Evolutionary conservation across 2,797 vertebrate genomes (phyloP).

Genomic region (Trematomus bernacchii): DNA sequence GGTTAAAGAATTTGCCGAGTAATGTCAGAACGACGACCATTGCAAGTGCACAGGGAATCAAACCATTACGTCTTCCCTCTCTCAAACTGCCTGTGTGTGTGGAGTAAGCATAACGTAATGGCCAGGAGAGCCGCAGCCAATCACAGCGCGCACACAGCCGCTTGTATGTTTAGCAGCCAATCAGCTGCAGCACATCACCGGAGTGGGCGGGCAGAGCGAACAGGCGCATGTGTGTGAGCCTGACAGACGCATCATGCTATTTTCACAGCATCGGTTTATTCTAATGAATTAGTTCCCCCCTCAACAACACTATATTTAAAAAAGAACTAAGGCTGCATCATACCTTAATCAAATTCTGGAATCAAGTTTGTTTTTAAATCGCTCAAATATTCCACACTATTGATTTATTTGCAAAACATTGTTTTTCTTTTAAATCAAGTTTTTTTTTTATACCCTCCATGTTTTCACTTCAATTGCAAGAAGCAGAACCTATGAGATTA

Average conservation of each 20-base stretch:
- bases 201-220: slow-evolving; percentile 73
- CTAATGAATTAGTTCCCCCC: not conserved
- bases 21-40: slow-evolving; percentile 82
- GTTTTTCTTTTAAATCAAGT: not conserved
- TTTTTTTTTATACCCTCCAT: too few species aligned
- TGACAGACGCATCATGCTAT: slow-evolving; percentile 57
- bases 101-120: slow-evolving; percentile 85
- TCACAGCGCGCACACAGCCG: slow-evolving; percentile 49
- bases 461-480: not conserved
- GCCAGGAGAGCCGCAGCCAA: slow-evolving; percentile 74
- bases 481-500: slow-evolving; percentile 12
- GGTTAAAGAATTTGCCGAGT: slow-evolving; percentile 78
- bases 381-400: not conserved
- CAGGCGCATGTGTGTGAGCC: slow-evolving; percentile 65
- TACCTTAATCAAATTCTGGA: not conserved
- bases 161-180: slow-evolving; percentile 83
- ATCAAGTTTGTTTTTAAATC: not conserved
- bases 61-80: slow-evolving; percentile 88
- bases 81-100: slow-evolving; percentile 74
- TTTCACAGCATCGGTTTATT: slow-evolving; percentile 27
- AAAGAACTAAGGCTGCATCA: not conserved
- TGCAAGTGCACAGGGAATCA: slow-evolving; percentile 80
- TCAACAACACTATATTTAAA: not conserved
- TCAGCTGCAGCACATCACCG: slow-evolving; percentile 34
- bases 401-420: not conserved